Evolutionary conservation across 2,888 invertebrate species (phyloP).

Genomic region (Biston betularia): DNA sequence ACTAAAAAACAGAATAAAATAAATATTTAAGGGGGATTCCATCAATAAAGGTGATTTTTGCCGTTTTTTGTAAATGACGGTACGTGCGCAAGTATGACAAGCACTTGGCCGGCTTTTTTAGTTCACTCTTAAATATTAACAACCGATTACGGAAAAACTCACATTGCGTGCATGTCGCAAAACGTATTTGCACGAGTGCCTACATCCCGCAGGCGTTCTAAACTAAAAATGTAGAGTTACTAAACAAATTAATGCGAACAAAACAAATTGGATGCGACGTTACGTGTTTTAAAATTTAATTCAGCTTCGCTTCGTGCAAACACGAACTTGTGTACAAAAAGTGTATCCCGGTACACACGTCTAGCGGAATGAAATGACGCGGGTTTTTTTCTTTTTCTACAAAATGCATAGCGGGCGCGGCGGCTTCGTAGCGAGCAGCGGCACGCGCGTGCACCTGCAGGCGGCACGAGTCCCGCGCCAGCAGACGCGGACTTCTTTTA

Average conservation of each 20-base stretch:
- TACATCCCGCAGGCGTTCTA: no score
- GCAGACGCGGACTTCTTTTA: background rate
- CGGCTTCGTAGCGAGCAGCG: background rate
- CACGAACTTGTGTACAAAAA: slow-evolving; percentile 22
- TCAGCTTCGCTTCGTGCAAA: slow-evolving; percentile 10
- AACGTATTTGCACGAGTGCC: background rate
- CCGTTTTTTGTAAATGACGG: no score
- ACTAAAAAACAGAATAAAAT: no score
- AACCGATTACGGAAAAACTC: no score
- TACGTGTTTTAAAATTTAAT: slow-evolving; percentile 20
- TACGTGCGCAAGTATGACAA: no score
- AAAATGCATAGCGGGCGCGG: slow-evolving; percentile 4
- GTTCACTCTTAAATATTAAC: no score
- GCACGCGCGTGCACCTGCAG: slow-evolving; percentile 22
- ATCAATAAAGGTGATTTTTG: no score
- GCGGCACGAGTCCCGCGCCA: slow-evolving; percentile 1
- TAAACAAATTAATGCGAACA: slow-evolving; percentile 13
- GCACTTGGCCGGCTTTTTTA: no score
- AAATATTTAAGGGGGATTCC: no score
- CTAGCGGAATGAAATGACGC: slow-evolving; percentile 37
- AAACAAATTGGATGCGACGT: slow-evolving; percentile 6
- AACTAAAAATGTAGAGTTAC: no score
- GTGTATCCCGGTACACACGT: slow-evolving; percentile 32
- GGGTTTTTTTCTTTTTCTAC: slow-evolving; percentile 34
- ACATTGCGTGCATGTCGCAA: no score